Evolutionary conservation across 1,140 invertebrate genomes (phyloP), one percentile per base, ranked within the genome.

Genomic region (Steinernema khuongi): DNA sequence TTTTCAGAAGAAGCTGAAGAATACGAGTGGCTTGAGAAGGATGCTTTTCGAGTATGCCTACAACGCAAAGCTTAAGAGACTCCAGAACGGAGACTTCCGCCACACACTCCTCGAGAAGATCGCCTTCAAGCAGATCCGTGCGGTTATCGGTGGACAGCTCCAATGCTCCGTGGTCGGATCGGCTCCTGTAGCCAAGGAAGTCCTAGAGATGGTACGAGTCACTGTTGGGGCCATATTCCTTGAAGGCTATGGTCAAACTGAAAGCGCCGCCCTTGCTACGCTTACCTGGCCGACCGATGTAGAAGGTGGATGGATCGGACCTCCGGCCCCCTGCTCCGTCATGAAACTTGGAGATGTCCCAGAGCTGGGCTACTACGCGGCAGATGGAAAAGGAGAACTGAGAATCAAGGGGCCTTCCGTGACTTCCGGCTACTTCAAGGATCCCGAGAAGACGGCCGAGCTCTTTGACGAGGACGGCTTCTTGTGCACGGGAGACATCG

Each of bases 151-250:
- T 19, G 94, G 94, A 22, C 89, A 90, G 74, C 86, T 97, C 29
- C 90, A 93, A 72, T 89, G 96, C 28, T 92, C 97, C 89, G 89
- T 96, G 1, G 93, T 94, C 0, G 95, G 94, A 0, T 96, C 94
- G 0, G 95, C 95, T 0, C 93, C 93, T 68, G 86, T 95, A 31
- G 92, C 93, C 31, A 91, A 92, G 31, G 93, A 93, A 85, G 93
- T 97, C 17, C 89, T 97, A 1, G 94, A 92, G 1, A 97, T 97
- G 85, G 90, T 92, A 68, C 89, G 94, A 77, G 95, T 92, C 85
- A 92, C 93, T 41, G 89, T 96, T 7, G 94, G 95, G 0, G 86
- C 95, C 79, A 92, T 93, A 85, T 89, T 89, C 87, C 72, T 67
- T 50, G 74, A 44, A 60, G 43, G 95, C n/a, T 97, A 97, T 86